These are phyloP conservation scores for Acrossocheilus fasciatus DNA, from an alignment of 2,797 vertebrate genomes.

Conservation along the genomic window DNA sequence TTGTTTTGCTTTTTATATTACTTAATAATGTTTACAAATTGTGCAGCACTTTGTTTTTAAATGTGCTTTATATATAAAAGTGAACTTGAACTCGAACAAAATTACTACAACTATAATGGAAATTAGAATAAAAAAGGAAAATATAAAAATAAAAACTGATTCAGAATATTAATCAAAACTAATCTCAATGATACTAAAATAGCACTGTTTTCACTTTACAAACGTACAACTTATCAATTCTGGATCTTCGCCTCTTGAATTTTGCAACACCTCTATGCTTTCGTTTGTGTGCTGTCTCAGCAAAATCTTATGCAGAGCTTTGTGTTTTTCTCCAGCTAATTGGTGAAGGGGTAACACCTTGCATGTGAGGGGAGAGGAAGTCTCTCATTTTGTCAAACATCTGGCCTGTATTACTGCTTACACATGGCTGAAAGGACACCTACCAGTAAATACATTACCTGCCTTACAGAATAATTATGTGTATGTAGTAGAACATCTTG, in stretches of 20 bases:
- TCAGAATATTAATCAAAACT: background rate
- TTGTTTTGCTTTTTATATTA: too few relatives aligned
- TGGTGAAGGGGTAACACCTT: slow-evolving; percentile 51
- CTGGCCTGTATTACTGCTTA: slow-evolving; percentile 38
- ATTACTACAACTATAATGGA: too few relatives aligned
- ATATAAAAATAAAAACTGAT: too few relatives aligned
- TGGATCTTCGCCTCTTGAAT: slow-evolving; percentile 1
- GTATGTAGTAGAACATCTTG: slow-evolving; percentile 9
- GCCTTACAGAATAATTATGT: background rate
- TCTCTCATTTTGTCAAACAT: slow-evolving; percentile 38
- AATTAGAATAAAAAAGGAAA: too few relatives aligned
- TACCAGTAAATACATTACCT: slow-evolving; percentile 17
- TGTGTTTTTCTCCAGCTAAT: slow-evolving; percentile 53
- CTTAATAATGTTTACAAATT: too few relatives aligned
- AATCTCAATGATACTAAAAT: background rate
- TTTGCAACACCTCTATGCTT: slow-evolving; percentile 1
- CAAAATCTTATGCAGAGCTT: slow-evolving; percentile 41
- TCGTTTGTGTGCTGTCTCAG: slow-evolving; percentile 35
- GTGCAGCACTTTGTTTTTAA: too few relatives aligned
- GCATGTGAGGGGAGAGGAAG: slow-evolving; percentile 21
- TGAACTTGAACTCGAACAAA: too few relatives aligned
- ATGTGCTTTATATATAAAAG: too few relatives aligned
- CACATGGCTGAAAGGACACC: slow-evolving; percentile 30
- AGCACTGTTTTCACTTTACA: background rate
- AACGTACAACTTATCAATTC: background rate